These are phyloP conservation scores for Myopa testacea DNA, from an alignment of 2,888 invertebrate genomes.

Conservation along the genomic window DNA sequence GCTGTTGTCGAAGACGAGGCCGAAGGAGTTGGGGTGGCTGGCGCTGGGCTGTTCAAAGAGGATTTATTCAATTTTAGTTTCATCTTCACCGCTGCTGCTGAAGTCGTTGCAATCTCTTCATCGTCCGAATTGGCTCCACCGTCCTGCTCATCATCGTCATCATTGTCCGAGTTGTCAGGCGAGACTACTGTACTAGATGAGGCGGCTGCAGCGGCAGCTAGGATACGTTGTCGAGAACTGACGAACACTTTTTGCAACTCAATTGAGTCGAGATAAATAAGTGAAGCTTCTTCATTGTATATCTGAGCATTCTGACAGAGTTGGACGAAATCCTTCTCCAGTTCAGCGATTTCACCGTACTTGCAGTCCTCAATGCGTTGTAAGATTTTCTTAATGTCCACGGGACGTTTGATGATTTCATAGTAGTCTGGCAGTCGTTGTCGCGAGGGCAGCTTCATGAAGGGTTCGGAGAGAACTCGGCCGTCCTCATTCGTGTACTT, in stretches of 20 bases:
- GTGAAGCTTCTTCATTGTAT: conserved; percentile 95
- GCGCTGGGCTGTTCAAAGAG: conserved; percentile 55
- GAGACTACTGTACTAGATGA: conserved; percentile 60
- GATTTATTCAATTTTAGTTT: conserved; percentile 76
- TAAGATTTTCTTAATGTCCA: conserved; percentile 94
- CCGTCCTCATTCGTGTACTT: conserved; percentile 90
- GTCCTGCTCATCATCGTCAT: conserved; percentile 63
- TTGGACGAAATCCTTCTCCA: conserved; percentile 93
- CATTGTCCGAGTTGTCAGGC: conserved; percentile 57
- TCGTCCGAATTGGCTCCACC: conserved; percentile 64
- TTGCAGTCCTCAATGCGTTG: conserved; percentile 89
- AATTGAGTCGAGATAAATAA: conserved; percentile 96
- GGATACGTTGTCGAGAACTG: conserved; percentile 71
- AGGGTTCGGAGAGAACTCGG: conserved; percentile 90
- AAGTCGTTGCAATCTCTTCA: conserved; percentile 69
- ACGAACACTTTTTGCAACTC: conserved; percentile 89
- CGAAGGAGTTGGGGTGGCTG: conserved; percentile 62
- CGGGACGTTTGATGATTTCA: conserved; percentile 93
- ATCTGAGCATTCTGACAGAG: conserved; percentile 97
- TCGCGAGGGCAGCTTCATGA: conserved; percentile 94
- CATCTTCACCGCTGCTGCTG: conserved; percentile 74
- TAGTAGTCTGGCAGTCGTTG: conserved; percentile 97
- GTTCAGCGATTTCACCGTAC: conserved; percentile 85
- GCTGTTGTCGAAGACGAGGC: conserved; percentile 48
- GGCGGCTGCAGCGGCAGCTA: conserved; percentile 60